Evolutionary conservation across 1,140 invertebrate species (phyloP), one percentile per base, ranked within the genome.

Genomic region (Papilio polytes): DNA sequence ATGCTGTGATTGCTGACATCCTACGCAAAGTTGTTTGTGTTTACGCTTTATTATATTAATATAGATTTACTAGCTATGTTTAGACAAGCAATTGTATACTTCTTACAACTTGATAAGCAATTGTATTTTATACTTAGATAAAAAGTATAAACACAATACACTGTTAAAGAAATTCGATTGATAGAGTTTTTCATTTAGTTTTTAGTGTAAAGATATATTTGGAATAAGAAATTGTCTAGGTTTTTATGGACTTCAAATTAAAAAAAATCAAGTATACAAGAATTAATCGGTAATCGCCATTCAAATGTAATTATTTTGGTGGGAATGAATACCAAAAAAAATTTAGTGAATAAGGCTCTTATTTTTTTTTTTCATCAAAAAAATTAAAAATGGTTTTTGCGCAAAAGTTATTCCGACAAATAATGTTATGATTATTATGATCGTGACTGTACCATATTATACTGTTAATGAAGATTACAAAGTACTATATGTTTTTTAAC

Each of bases 391-490:
- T n/a, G n/a, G n/a, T n/a, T n/a, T 56, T n/a, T n/a, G 6, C 8
- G 18, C 20, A 56, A 56, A 56, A 56, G 53, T 56, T 56, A 56
- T 56, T 6, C 4, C 53, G 18, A 20, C 53, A 56, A 56, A 56
- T 18, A n/a, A n/a, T 10, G 2, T 59, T 20, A 63, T 41, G 36
- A 8, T 26, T 2, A 26, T 63, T 63, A 63, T 63, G 20, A 1
- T 63, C 59, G 59, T 63, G 59, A 63, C 59, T 63, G 59, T 63
- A 63, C 59, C 2, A 26, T 63, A 63, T 22, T 22, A 20, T 1
- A 59, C 56, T 22, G 20, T 63, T 63, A 63, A 63, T 63, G 59
- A 63, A 56, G 53, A 56, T 15, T 56, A 63, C 59, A 63, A 63
- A 63, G 59, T 63, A 63, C 59, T 7, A 13, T 63, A 20, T 63